Evolutionary conservation across 1,140 invertebrate genomes (phyloP).

Genomic region (Aphis craccivora): DNA sequence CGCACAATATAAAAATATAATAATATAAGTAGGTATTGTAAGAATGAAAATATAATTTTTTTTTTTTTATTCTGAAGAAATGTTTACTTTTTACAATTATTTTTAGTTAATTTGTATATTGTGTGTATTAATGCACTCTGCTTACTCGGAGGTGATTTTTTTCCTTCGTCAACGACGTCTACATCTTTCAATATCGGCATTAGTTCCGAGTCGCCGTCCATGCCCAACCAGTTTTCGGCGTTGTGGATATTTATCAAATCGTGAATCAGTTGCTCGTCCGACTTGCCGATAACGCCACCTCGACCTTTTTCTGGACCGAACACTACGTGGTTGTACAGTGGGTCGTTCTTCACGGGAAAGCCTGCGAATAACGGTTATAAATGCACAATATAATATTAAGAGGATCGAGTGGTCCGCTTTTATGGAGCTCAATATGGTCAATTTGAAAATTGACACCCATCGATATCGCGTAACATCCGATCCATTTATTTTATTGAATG

Average conservation of each 20-base stretch:
- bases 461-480: not conserved
- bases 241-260: conserved; percentile 92
- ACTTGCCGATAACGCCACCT: conserved; percentile 89
- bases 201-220: conserved; percentile 86
- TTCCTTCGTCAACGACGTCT: conserved; percentile 61
- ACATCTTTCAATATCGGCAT: conserved; percentile 69
- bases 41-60: not conserved
- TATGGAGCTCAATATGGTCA: not conserved
- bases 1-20: no score
- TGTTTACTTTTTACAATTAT: not conserved
- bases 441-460: not conserved
- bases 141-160: not conserved
- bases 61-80: not conserved
- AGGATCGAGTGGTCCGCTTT: not conserved
- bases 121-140: not conserved
- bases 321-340: conserved; percentile 90
- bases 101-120: not conserved
- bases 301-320: conserved; percentile 93
- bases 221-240: conserved; percentile 91
- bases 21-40: not conserved
- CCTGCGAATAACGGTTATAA: conserved; percentile 67
- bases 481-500: not conserved
- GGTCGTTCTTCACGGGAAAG: conserved; percentile 96
- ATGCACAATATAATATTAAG: not conserved
- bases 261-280: conserved; percentile 86